Conservation (phyloP, 2,113 vertebrate genomes). For the Ia io region DNA sequence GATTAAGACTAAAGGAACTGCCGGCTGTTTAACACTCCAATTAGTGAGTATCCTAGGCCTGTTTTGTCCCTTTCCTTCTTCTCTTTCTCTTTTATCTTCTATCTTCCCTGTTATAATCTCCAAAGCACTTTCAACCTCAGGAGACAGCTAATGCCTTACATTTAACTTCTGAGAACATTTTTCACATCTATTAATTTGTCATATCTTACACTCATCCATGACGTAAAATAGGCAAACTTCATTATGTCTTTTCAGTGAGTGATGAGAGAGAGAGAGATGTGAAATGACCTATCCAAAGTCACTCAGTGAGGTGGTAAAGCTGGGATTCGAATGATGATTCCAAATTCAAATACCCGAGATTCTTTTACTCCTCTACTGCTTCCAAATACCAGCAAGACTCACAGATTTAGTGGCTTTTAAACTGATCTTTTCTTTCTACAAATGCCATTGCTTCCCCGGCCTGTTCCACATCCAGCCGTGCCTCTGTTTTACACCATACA, state of each 20-base stretch:
- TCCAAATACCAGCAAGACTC: not conserved
- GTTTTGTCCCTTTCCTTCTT: not conserved
- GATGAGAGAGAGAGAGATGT: not conserved
- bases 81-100: not conserved
- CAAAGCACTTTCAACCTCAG: not conserved
- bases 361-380: not conserved
- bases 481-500: not conserved
- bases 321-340: not conserved
- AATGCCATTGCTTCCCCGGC: not conserved
- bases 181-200: not conserved
- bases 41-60: not conserved
- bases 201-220: not conserved
- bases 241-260: conserved; percentile 13
- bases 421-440: not conserved
- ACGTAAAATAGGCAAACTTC: not conserved
- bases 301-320: not conserved
- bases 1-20: not conserved
- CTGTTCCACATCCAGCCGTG: not conserved
- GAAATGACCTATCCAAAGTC: not conserved
- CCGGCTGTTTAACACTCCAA: not conserved
- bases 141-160: not conserved
- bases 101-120: not conserved
- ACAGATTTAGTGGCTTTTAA: not conserved
- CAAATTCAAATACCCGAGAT: not conserved
- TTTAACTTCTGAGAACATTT: not conserved